Evolutionary conservation across 2,113 vertebrate species (phyloP).

Genomic region (Stercorarius parasiticus): DNA sequence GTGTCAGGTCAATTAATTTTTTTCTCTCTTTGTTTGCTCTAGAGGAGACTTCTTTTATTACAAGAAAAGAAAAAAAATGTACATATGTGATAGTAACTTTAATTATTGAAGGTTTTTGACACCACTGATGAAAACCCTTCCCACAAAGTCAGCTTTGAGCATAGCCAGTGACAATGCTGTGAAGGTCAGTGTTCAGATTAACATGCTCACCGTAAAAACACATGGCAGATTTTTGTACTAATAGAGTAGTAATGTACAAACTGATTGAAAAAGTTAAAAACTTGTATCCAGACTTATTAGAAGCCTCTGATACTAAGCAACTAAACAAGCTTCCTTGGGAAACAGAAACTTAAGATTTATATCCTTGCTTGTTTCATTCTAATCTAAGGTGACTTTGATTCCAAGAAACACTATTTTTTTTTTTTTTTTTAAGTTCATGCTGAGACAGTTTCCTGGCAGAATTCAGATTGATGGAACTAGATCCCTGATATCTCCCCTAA

Average conservation of each 20-base stretch:
- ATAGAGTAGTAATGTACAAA: neutral
- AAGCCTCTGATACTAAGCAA: neutral
- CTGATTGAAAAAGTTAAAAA: neutral
- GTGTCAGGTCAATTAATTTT: conserved; percentile 72
- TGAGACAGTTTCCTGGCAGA: neutral
- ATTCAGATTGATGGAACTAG: neutral
- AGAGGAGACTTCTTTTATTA: conserved; percentile 70
- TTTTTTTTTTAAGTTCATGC: neutral
- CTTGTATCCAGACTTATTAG: neutral
- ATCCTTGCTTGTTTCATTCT: neutral
- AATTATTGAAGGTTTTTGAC: conserved; percentile 73
- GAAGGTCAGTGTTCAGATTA: conserved; percentile 64
- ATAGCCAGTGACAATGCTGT: conserved; percentile 30
- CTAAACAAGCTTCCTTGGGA: neutral
- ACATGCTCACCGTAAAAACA: conserved; percentile 13
- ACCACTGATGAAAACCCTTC: conserved; percentile 43
- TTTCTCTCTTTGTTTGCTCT: conserved; percentile 71
- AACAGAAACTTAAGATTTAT: neutral
- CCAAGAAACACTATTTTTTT: neutral
- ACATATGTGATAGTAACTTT: conserved; percentile 57
- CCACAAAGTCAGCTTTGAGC: conserved; percentile 56
- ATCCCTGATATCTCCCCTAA: neutral
- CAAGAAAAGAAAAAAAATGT: conserved; percentile 42
- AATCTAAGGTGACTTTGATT: neutral
- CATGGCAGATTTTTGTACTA: neutral